Evolutionary conservation across 2,797 vertebrate genomes (phyloP).

Genomic region (Trachurus trachurus): DNA sequence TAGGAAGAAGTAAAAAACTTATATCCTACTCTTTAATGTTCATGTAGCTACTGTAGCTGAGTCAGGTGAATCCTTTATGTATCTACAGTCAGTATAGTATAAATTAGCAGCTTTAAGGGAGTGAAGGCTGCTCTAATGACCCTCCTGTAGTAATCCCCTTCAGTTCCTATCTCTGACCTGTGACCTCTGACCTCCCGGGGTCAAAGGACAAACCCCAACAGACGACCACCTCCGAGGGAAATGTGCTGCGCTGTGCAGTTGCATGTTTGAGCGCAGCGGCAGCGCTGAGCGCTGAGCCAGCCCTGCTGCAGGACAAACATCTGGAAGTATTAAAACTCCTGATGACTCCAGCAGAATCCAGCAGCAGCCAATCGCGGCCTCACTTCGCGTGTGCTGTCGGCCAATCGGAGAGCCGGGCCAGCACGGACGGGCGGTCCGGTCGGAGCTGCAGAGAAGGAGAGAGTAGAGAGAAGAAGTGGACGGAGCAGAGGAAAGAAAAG

Average conservation of each 20-base stretch:
- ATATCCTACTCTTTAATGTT: no score
- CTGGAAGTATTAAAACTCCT: conserved; percentile 75
- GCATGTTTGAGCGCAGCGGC: conserved; percentile 25
- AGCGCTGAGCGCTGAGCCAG: conserved; percentile 17
- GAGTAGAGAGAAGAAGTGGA: conserved; percentile 20
- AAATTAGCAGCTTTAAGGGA: neutral
- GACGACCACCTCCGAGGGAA: conserved; percentile 2
- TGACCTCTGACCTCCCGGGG: conserved; percentile 12
- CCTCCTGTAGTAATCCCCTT: neutral
- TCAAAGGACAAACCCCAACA: neutral
- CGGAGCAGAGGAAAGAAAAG: neutral
- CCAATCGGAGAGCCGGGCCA: conserved; percentile 57
- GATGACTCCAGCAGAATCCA: conserved; percentile 74
- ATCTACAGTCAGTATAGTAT: no score
- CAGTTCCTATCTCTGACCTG: neutral
- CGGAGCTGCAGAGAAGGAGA: conserved; percentile 24
- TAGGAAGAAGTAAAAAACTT: no score
- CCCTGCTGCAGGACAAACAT: conserved; percentile 66
- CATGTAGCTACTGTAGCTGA: no score
- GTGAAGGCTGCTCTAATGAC: neutral
- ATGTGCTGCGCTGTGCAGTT: conserved; percentile 38
- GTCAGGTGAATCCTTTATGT: neutral
- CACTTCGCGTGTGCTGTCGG: conserved; percentile 49
- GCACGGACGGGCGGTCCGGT: conserved; percentile 41
- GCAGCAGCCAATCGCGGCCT: conserved; percentile 60